A percentile compares a stretch with the other conserved stretches of the same genome.
Evolutionary conservation across 2,888 invertebrate genomes (phyloP).

Genomic region (Tholera decimalis): DNA sequence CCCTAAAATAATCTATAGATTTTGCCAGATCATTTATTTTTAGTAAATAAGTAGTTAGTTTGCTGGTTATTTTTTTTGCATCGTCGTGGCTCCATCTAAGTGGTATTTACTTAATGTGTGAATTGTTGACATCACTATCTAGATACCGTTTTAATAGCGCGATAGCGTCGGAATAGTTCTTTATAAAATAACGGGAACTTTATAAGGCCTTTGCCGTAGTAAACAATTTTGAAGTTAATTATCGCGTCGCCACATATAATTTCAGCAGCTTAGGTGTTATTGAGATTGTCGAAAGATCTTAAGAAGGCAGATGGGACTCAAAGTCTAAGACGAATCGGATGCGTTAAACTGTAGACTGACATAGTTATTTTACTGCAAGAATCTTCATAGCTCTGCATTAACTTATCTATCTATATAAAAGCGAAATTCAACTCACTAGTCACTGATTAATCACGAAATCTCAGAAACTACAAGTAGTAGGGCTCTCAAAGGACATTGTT

Average conservation of each 20-base stretch:
- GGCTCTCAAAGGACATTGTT: too few species aligned
- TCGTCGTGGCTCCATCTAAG: slow-evolving; percentile 14
- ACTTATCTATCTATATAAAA: neutral
- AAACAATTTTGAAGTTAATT: slow-evolving; percentile 10
- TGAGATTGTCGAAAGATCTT: neutral
- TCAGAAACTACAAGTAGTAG: too few species aligned
- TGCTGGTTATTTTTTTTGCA: slow-evolving; percentile 31
- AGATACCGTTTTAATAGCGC: slow-evolving; percentile 43
- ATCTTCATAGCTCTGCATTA: too few species aligned
- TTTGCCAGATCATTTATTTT: slow-evolving; percentile 1
- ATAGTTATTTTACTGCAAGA: neutral
- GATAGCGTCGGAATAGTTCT: slow-evolving; percentile 33
- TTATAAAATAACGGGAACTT: slow-evolving; percentile 28
- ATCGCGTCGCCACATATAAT: neutral
- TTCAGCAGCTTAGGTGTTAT: too few species aligned
- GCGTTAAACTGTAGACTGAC: neutral
- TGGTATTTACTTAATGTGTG: slow-evolving; percentile 37
- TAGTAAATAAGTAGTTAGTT: slow-evolving; percentile 1
- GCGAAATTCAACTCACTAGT: neutral
- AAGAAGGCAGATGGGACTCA: neutral
- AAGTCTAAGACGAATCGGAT: neutral
- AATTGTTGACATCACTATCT: slow-evolving; percentile 35
- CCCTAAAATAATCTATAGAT: slow-evolving; percentile 13
- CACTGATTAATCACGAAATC: too few species aligned
- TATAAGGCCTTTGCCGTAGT: slow-evolving; percentile 11